Percentiles rank a stretch among this genome's conserved stretches.
phyloP scores from a whole-genome alignment of 2,888 invertebrate species.

The Caenorhabditis macrosperma region DNA sequence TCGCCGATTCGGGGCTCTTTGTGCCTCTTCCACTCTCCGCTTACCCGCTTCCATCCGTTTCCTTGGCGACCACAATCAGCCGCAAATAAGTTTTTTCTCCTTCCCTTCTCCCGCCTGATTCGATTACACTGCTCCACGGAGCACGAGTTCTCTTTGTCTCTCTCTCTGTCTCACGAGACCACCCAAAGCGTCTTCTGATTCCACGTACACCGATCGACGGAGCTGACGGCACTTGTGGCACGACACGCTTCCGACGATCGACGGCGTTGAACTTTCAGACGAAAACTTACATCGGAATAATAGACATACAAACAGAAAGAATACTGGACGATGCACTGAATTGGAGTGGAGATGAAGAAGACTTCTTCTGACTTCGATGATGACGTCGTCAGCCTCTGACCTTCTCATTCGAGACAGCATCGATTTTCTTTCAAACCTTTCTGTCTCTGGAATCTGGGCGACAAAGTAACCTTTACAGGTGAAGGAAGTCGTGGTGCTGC shows the following conservation, averaged over 20 bases:
- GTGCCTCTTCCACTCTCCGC: background rate
- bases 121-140: too few species aligned
- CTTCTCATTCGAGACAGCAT: too few species aligned
- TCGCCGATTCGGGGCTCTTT: too few species aligned
- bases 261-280: conserved; percentile 31
- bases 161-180: background rate
- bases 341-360: background rate
- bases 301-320: too few species aligned
- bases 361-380: too few species aligned
- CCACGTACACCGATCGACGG: conserved; percentile 41
- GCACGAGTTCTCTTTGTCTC: background rate
- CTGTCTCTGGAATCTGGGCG: too few species aligned
- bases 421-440: too few species aligned
- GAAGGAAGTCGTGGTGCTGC: too few species aligned
- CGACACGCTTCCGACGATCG: conserved; percentile 35
- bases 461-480: too few species aligned
- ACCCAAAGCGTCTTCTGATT: conserved; percentile 9
- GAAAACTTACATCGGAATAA: conserved; percentile 1
- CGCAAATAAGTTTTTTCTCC: background rate
- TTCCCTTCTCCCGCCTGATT: conserved; percentile 15
- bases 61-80: conserved; percentile 33
- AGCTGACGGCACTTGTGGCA: conserved; percentile 19
- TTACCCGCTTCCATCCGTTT: conserved; percentile 6
- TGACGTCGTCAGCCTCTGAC: too few species aligned
- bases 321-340: background rate